phyloP scores from a whole-genome alignment of 2,888 invertebrate genomes.

The Lissonota sp. region DNA sequence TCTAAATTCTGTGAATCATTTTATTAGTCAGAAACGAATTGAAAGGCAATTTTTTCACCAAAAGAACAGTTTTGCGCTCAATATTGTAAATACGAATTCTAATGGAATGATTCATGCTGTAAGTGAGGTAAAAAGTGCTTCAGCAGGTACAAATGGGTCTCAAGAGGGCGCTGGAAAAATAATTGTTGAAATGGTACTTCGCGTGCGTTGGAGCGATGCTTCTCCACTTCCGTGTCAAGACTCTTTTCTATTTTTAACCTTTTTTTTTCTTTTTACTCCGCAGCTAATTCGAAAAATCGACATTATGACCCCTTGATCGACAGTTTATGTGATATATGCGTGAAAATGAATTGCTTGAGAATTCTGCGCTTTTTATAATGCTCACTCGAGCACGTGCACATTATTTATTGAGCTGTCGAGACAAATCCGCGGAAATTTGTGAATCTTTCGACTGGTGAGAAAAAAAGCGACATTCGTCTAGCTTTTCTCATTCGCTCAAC shows the following conservation, averaged over 20 bases:
- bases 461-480: slow-evolving; percentile 5
- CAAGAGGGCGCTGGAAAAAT: background rate
- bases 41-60: no score
- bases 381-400: no score
- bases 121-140: no score
- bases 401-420: background rate
- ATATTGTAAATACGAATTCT: no score
- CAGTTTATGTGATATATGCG: background rate
- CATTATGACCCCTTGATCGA: slow-evolving; percentile 34
- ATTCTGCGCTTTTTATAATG: no score
- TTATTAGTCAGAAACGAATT: no score
- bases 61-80: no score
- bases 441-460: background rate
- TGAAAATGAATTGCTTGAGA: no score
- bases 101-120: no score
- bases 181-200: slow-evolving; percentile 18
- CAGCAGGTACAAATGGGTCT: slow-evolving; percentile 2
- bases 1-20: no score
- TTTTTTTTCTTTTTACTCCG: slow-evolving; percentile 4
- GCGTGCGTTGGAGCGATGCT: slow-evolving; percentile 33
- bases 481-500: background rate
- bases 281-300: slow-evolving; percentile 21
- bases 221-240: slow-evolving; percentile 9
- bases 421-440: slow-evolving; percentile 21
- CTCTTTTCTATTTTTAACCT: no score